A percentile compares a stretch with the other conserved stretches of the same genome.
Conservation (phyloP, 2,797 vertebrate species). For the Threskiornis aethiopicus region DNA sequence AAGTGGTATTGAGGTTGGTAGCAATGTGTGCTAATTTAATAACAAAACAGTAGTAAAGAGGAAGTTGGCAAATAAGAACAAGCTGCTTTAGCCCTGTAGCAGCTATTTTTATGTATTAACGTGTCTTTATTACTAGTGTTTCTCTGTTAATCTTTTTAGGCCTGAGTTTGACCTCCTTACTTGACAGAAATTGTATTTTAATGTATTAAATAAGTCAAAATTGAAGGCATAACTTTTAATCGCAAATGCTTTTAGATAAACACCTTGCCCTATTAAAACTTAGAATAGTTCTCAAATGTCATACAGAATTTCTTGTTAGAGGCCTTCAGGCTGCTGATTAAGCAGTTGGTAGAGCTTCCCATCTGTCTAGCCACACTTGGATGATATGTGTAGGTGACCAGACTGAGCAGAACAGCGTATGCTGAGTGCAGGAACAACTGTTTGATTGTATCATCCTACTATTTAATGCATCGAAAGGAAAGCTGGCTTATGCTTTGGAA, state of each 20-base stretch:
- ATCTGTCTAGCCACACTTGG: neutral
- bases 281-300: neutral
- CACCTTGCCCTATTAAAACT: neutral
- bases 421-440: neutral
- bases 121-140: neutral
- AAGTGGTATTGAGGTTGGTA: constrained; percentile 93
- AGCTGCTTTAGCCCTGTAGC: neutral
- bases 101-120: neutral
- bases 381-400: constrained; percentile 8
- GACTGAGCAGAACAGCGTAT: neutral
- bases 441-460: neutral
- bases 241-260: neutral
- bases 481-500: neutral
- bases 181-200: neutral
- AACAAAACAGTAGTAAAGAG: neutral
- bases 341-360: constrained; percentile 6
- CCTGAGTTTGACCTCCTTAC: neutral
- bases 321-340: neutral
- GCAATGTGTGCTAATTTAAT: neutral
- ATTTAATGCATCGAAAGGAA: neutral
- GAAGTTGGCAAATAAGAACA: neutral
- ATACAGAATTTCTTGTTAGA: neutral
- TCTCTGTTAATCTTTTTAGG: neutral
- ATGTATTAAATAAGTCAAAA: neutral
- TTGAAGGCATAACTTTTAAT: neutral